Conservation (phyloP, 2,113 vertebrate species). For the Sterrhoptilus dennistouni region DNA sequence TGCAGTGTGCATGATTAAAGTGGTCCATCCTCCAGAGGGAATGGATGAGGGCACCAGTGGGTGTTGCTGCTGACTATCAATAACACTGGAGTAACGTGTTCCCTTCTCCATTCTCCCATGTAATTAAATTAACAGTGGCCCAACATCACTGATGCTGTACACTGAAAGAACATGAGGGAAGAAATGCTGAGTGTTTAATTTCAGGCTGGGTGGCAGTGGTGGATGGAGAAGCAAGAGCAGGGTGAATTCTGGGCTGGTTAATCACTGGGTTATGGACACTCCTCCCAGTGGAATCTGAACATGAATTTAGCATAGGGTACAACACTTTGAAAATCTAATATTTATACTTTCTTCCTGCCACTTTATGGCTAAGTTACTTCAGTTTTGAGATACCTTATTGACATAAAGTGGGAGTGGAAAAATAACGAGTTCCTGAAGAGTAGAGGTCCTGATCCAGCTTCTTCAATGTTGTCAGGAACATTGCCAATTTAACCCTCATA, state of each 20-base stretch:
- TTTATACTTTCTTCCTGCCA: background rate
- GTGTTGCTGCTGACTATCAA: background rate
- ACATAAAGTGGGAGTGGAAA: background rate
- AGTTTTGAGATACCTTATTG: background rate
- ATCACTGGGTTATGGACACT: background rate
- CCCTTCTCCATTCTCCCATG: background rate
- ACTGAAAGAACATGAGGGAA: background rate
- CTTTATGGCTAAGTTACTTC: background rate
- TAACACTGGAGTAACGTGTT: background rate
- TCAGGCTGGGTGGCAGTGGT: background rate
- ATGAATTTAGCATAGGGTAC: background rate
- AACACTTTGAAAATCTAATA: background rate
- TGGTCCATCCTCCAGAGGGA: background rate
- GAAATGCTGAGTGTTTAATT: background rate
- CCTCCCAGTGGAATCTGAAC: background rate
- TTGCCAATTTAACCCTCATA: background rate
- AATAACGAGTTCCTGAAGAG: background rate
- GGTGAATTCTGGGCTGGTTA: background rate
- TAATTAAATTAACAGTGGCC: constrained; percentile 1
- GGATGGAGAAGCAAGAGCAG: background rate
- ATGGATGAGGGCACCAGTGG: background rate
- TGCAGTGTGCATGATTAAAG: background rate
- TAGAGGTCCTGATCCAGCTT: background rate
- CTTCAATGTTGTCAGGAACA: background rate
- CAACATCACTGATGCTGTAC: background rate